phyloP scores from a whole-genome alignment of 2,797 vertebrate genomes.

The Chaetophractus vellerosus region DNA sequence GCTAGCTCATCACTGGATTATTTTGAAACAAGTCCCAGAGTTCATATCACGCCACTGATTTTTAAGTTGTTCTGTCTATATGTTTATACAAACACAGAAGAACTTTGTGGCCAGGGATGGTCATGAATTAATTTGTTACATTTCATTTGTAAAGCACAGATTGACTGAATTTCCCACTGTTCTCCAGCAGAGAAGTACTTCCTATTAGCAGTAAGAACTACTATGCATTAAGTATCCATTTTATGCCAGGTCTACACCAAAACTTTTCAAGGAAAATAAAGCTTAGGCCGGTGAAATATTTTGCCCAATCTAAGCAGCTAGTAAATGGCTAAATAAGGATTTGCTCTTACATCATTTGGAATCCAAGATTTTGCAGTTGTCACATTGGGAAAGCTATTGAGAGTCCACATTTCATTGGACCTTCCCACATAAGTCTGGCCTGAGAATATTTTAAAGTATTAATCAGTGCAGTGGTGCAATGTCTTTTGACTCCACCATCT shows the following conservation, averaged over 20 bases:
- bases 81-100: background rate
- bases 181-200: background rate
- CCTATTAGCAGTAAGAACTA: background rate
- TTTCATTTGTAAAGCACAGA: background rate
- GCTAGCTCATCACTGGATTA: background rate
- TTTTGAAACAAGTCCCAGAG: background rate
- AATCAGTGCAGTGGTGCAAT: background rate
- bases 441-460: background rate
- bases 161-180: background rate
- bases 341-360: background rate
- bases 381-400: background rate
- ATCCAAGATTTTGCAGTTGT: background rate
- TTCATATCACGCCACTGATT: background rate
- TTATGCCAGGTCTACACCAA: too few species aligned
- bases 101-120: background rate
- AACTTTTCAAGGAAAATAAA: background rate
- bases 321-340: background rate
- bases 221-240: too few species aligned
- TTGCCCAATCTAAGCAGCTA: background rate
- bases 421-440: accelerated
- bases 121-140: background rate
- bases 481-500: background rate
- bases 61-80: background rate
- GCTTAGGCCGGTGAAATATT: background rate
- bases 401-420: background rate